Conservation (phyloP, 2,797 vertebrate species). For the Poecilia gillii region DNA sequence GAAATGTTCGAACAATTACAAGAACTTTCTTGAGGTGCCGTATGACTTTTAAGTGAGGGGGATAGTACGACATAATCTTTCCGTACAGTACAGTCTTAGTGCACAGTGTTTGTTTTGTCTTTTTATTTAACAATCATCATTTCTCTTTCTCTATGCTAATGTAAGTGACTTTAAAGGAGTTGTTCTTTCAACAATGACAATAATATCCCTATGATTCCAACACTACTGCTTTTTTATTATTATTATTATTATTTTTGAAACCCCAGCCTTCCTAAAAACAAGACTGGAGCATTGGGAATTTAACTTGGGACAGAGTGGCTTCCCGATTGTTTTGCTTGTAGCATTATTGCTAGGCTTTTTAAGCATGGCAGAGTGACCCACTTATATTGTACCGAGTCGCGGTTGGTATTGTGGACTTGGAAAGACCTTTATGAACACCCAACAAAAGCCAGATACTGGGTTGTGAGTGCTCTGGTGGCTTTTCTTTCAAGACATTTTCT, state of each 20-base stretch:
- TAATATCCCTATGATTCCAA: slow-evolving; percentile 1
- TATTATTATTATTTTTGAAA: neutral
- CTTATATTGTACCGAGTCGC: slow-evolving; percentile 57
- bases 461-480: slow-evolving; percentile 41
- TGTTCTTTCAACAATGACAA: slow-evolving; percentile 12
- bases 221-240: neutral
- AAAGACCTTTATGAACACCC: slow-evolving; percentile 55
- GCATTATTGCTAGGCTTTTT: slow-evolving; percentile 79
- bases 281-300: slow-evolving; percentile 34
- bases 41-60: slow-evolving; percentile 32
- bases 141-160: neutral
- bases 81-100: slow-evolving; percentile 14
- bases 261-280: slow-evolving; percentile 30
- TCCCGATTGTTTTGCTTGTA: slow-evolving; percentile 65
- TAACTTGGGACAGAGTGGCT: slow-evolving; percentile 44
- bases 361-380: slow-evolving; percentile 71
- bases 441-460: slow-evolving; percentile 58
- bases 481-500: slow-evolving; percentile 62
- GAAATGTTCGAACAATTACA: slow-evolving; percentile 49
- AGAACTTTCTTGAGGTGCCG: slow-evolving; percentile 17
- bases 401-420: slow-evolving; percentile 64
- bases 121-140: slow-evolving; percentile 7
- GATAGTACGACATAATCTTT: slow-evolving; percentile 34
- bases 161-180: slow-evolving; percentile 24
- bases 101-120: neutral